Evolutionary conservation across 2,113 vertebrate genomes (phyloP).

Genomic region (Verasper variegatus): DNA sequence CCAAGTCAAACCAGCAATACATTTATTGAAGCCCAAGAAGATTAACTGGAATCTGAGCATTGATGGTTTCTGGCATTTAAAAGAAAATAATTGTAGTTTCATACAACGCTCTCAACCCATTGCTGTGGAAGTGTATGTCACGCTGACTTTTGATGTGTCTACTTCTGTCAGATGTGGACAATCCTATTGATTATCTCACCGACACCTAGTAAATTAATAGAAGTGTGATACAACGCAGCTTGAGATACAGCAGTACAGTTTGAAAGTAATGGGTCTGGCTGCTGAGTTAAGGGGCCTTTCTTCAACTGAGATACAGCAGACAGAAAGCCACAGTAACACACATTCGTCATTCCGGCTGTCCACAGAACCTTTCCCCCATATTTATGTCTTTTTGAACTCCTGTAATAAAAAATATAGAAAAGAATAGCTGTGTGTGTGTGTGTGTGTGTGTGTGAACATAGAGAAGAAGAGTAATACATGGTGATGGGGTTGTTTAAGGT

Average conservation of each 20-base stretch:
- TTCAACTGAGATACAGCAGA: conserved; percentile 37
- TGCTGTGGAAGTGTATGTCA: too few species aligned
- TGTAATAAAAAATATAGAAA: conserved; percentile 51
- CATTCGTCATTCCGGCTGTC: conserved; percentile 49
- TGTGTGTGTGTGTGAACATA: neutral
- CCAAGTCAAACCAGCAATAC: neutral
- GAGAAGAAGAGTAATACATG: neutral
- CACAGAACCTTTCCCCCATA: conserved; percentile 38
- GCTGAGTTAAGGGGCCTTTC: conserved; percentile 36
- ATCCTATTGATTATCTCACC: conserved; percentile 29
- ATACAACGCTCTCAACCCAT: too few species aligned
- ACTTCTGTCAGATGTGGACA: conserved; percentile 20
- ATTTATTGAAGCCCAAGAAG: neutral
- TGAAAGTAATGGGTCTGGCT: conserved; percentile 40
- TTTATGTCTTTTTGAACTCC: conserved; percentile 47
- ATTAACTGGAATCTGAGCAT: neutral
- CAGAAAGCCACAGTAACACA: conserved; percentile 29
- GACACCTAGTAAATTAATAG: conserved; percentile 27
- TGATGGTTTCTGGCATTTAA: neutral
- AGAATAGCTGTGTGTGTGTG: neutral
- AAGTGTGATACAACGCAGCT: conserved; percentile 26
- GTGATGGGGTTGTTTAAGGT: conserved; percentile 20
- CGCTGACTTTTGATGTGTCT: too few species aligned
- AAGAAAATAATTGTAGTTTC: too few species aligned
- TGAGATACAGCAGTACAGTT: conserved; percentile 32